Percentiles rank a stretch among this genome's conserved stretches.
Evolutionary conservation across 2,797 vertebrate species (phyloP).

Genomic region (Tragelaphus eurycerus): DNA sequence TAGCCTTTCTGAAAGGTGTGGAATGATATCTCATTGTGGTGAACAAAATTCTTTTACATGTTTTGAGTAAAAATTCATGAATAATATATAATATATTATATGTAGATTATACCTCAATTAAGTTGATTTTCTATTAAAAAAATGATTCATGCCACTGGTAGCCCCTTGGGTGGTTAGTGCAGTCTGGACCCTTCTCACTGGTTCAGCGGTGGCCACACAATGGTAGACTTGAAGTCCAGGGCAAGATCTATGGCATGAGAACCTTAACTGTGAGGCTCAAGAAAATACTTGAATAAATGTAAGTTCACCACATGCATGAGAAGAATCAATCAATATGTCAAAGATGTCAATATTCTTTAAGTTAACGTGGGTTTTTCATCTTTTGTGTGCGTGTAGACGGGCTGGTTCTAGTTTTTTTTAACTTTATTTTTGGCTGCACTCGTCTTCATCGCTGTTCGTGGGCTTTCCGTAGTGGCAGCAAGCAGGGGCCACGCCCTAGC

Average conservation of each 20-base stretch:
- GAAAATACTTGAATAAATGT: background rate
- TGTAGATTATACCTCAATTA: background rate
- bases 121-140: background rate
- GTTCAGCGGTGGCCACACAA: background rate
- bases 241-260: background rate
- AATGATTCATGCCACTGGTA: background rate
- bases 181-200: background rate
- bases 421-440: background rate
- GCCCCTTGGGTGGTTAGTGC: too few species aligned
- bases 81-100: background rate
- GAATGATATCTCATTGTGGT: background rate
- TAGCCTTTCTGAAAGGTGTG: background rate
- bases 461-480: background rate
- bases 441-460: background rate
- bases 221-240: background rate
- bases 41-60: background rate
- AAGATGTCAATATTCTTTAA: background rate
- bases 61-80: background rate
- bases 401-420: background rate
- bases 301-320: background rate
- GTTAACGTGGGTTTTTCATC: background rate
- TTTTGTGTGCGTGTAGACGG: background rate
- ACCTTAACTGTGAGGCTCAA: background rate
- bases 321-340: background rate
- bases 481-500: background rate